Conservation (phyloP, 2,797 vertebrate species). For the Phylloscopus collybita region DNA sequence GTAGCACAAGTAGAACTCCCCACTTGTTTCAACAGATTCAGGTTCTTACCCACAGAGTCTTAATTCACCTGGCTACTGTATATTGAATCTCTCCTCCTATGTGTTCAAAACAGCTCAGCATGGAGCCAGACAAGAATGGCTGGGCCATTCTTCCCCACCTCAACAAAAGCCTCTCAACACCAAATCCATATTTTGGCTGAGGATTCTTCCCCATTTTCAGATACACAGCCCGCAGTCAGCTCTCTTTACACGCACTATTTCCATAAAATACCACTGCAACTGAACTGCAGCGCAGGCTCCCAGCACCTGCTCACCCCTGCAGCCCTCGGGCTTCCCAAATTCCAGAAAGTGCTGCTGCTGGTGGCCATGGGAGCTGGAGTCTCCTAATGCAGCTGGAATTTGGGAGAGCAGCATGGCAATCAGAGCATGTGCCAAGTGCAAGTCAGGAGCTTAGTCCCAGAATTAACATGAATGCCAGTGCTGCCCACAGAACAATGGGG, state of each 20-base stretch:
- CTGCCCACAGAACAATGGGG: constrained; percentile 10
- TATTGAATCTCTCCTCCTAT: accelerated
- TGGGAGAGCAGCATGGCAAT: constrained; percentile 9
- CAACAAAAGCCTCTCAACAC: neutral
- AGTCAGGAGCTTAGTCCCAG: constrained; percentile 21
- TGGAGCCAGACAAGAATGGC: neutral
- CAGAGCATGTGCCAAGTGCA: neutral
- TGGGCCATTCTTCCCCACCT: neutral
- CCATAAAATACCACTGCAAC: neutral
- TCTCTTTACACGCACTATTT: neutral
- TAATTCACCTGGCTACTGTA: neutral
- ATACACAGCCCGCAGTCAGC: neutral
- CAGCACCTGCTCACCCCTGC: neutral
- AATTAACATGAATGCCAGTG: neutral
- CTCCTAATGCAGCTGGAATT: neutral
- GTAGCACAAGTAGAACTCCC: neutral
- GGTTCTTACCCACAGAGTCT: neutral
- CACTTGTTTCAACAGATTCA: neutral
- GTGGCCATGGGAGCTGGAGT: neutral
- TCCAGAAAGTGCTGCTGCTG: neutral
- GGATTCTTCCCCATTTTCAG: neutral
- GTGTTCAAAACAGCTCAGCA: neutral
- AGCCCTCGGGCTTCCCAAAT: neutral
- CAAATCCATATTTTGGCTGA: neutral
- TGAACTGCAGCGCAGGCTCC: neutral